Evolutionary conservation across 2,797 vertebrate genomes (phyloP).

Genomic region (Poeciliopsis turneri): DNA sequence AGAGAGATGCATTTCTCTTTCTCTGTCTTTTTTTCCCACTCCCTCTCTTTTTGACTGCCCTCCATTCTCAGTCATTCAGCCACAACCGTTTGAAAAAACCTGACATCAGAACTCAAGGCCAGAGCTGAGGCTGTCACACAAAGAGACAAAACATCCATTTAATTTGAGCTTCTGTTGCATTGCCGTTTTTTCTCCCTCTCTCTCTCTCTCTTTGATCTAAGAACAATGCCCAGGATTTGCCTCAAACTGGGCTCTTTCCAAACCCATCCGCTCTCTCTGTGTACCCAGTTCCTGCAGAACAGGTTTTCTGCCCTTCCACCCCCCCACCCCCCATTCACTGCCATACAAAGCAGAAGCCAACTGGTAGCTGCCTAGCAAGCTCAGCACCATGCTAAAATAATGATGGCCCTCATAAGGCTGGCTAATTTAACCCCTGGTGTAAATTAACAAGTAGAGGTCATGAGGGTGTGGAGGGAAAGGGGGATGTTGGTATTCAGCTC

Average conservation of each 20-base stretch:
- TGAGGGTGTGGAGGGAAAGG: not conserved
- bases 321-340: not conserved
- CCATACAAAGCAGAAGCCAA: conserved; percentile 21
- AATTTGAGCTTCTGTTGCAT: conserved; percentile 62
- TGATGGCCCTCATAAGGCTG: conserved; percentile 53
- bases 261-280: conserved; percentile 27
- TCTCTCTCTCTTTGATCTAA: conserved; percentile 58
- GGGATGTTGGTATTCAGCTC: conserved; percentile 24
- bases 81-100: conserved; percentile 24
- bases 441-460: conserved; percentile 60
- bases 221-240: conserved; percentile 61
- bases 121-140: conserved; percentile 59
- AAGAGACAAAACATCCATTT: conserved; percentile 66
- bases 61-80: conserved; percentile 28
- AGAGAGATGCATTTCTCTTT: not conserved
- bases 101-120: conserved; percentile 57
- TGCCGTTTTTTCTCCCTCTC: conserved; percentile 50
- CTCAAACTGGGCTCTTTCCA: conserved; percentile 42
- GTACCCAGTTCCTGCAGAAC: conserved; percentile 48
- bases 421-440: conserved; percentile 66
- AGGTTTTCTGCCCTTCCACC: conserved; percentile 54
- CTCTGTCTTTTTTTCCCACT: not conserved
- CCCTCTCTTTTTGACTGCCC: conserved; percentile 3
- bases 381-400: conserved; percentile 49
- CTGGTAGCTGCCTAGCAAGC: conserved; percentile 8